Percentiles rank a stretch among this genome's conserved stretches.
phyloP scores from a whole-genome alignment of 2,113 vertebrate species.

The Trinectes maculatus region DNA sequence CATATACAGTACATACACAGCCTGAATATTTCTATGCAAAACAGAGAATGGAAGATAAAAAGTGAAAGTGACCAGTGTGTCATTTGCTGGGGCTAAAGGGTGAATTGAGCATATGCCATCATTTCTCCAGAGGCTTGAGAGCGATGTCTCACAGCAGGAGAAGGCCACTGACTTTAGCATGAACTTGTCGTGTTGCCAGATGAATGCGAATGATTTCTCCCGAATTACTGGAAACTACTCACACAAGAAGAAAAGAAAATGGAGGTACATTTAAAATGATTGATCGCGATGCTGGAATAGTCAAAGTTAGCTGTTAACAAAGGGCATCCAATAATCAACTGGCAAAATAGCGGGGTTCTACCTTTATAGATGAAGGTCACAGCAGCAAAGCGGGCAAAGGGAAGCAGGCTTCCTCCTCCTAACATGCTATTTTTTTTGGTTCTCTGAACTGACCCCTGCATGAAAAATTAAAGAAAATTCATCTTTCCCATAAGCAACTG shows the following conservation, averaged over 20 bases:
- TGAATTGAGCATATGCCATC: neutral
- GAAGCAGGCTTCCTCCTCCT: constrained; percentile 29
- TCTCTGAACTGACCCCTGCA: constrained; percentile 40
- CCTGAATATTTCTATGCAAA: constrained; percentile 28
- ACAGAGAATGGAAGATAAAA: constrained; percentile 16
- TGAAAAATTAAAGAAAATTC: constrained; percentile 61
- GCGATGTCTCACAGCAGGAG: neutral
- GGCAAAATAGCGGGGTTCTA: constrained; percentile 57
- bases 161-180: neutral
- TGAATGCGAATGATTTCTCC: constrained; percentile 14
- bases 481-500: constrained; percentile 38
- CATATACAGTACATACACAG: constrained; percentile 27
- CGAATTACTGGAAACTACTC: constrained; percentile 12
- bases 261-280: constrained; percentile 43
- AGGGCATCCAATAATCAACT: constrained; percentile 62
- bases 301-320: constrained; percentile 58
- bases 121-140: constrained; percentile 8
- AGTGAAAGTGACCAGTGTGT: constrained; percentile 18
- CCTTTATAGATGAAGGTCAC: constrained; percentile 68
- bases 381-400: constrained; percentile 35
- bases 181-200: constrained; percentile 2
- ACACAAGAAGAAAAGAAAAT: constrained; percentile 24
- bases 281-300: constrained; percentile 43
- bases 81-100: constrained; percentile 11
- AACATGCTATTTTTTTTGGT: constrained; percentile 52